These are phyloP conservation scores for Paradisaea rubra DNA, from an alignment of 2,113 vertebrate species.

Conservation along the genomic window DNA sequence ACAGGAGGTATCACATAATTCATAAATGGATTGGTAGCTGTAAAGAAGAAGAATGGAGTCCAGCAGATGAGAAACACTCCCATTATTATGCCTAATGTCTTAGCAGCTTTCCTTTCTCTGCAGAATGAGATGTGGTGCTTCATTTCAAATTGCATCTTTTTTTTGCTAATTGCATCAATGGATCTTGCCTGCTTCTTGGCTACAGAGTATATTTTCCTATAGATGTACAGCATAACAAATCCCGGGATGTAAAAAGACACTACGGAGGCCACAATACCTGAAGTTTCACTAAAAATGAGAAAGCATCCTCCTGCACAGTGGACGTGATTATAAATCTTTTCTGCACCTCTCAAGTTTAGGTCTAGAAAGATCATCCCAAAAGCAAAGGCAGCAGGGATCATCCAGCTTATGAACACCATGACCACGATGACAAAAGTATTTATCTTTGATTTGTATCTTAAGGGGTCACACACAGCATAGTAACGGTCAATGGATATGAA, in stretches of 20 bases:
- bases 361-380: conserved; percentile 80
- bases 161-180: conserved; percentile 53
- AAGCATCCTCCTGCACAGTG: conserved; percentile 68
- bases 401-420: conserved; percentile 79
- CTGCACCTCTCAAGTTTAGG: conserved; percentile 72
- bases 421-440: conserved; percentile 41
- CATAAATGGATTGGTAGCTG: conserved; percentile 70
- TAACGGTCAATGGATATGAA: conserved; percentile 82
- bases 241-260: conserved; percentile 79
- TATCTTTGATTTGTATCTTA: conserved; percentile 76
- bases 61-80: conserved; percentile 80
- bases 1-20: conserved; percentile 65
- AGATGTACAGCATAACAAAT: conserved; percentile 76
- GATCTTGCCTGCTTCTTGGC: conserved; percentile 74
- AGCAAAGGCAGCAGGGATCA: conserved; percentile 70
- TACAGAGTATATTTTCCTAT: conserved; percentile 74
- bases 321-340: conserved; percentile 60
- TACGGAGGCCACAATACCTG: conserved; percentile 65
- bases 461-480: conserved; percentile 73
- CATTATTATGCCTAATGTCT: conserved; percentile 76
- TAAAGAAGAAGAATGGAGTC: conserved; percentile 81
- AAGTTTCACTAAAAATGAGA: conserved; percentile 73
- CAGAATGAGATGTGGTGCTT: conserved; percentile 35
- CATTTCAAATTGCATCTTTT: conserved; percentile 37
- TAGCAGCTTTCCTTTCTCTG: conserved; percentile 76